Conservation (phyloP, 2,113 vertebrate species). For the Sturnus vulgaris region DNA sequence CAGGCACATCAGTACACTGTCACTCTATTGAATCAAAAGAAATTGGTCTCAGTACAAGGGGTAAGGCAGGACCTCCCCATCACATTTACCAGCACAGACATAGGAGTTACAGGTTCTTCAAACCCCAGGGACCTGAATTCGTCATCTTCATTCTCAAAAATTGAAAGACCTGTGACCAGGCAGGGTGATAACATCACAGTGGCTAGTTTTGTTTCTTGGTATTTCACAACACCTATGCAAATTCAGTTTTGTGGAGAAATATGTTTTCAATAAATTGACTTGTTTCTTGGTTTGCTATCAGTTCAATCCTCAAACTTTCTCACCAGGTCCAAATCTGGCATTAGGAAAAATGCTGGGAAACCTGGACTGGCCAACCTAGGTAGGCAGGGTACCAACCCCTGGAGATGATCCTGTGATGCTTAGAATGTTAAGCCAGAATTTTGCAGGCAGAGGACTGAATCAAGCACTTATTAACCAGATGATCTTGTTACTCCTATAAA, state of each 20-base stretch:
- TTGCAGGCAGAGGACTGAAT: constrained; percentile 1
- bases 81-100: background rate
- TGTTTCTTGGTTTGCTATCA: background rate
- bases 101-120: background rate
- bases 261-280: background rate
- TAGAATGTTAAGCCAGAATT: background rate
- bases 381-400: background rate
- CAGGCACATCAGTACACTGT: background rate
- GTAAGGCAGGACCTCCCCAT: accelerated
- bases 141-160: background rate
- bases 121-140: background rate
- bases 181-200: background rate
- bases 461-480: constrained; percentile 14
- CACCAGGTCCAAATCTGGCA: background rate
- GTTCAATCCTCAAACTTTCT: background rate
- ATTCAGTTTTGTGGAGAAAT: background rate
- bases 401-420: background rate
- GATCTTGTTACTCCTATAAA: constrained; percentile 42
- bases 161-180: background rate
- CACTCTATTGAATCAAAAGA: background rate
- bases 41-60: accelerated
- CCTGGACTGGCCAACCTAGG: background rate
- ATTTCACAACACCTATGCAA: background rate
- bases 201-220: background rate
- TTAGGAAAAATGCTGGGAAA: background rate